Base-by-base conservation (phyloP, 1,140 invertebrate species). In the Drosophila murphyi region DNA sequence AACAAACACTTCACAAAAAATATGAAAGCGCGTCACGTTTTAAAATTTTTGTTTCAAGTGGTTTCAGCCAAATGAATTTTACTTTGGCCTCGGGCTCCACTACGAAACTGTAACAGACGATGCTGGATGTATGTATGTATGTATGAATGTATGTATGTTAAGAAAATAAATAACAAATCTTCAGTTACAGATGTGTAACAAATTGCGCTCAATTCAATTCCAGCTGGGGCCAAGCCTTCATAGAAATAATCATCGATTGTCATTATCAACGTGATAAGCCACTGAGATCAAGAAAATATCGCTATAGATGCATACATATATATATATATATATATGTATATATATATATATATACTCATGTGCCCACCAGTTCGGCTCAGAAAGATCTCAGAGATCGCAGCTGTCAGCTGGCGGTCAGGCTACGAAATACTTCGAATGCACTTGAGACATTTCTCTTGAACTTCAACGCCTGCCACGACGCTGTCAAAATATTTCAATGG, bases 391-490 rank as follows among this genome's bases (percentile, higher is more conserved):
- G 61, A 61, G 81, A 70, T 77, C 74, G 57, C 67, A 71, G 72
- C 83, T 80, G 83, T 76, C 76, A 71, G 77, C 72, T 85, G 85
- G 82, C 83, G 72, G 77, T 69, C 70, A 65, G 72, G 60, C 70
- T 60, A 60, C 63, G 63, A 64, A 83, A 89, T 89, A 83, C 83
- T 88, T 71, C 85, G 80, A 89, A 89, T 82, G 85, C 85, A 89
- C 85, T 89, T 89, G 85, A 89, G 85, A 89, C 85, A 89, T 83
- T 89, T 89, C 85, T 85, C 85, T 89, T 76, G 85, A 89, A 89
- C 80, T 78, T 89, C 85, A 89, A 89, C 85, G 85, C 85, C 85
- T 89, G 85, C 85, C 85, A 88, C 63, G 41, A 63, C 72, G 85
- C 85, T 88, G 85, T 88, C 85, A 88, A 88, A 88, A 89, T 88